These are phyloP conservation scores for Lepidostoma basale DNA, from an alignment of 1,140 invertebrate genomes.

Conservation along the genomic window DNA sequence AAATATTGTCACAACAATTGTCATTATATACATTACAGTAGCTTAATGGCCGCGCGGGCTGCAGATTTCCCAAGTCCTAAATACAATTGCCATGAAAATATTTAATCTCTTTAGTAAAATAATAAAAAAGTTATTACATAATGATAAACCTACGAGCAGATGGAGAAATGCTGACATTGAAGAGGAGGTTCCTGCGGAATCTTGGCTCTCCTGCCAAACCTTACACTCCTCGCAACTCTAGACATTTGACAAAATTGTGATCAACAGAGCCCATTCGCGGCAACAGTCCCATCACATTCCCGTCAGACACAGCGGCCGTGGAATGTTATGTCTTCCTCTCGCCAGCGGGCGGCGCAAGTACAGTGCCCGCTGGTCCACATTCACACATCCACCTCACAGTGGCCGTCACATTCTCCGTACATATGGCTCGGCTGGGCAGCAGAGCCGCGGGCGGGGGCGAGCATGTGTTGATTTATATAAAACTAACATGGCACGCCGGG, in stretches of 20 bases:
- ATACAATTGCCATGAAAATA: slow-evolving; percentile 26
- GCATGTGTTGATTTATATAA: slow-evolving; percentile 23
- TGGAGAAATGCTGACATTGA: slow-evolving; percentile 16
- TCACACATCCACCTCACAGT: slow-evolving; percentile 14
- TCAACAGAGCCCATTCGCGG: background rate
- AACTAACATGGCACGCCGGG: slow-evolving; percentile 16
- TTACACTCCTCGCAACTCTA: background rate
- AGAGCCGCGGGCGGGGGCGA: background rate
- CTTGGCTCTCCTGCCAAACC: slow-evolving; percentile 1
- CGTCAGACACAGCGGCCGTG: background rate
- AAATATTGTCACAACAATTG: slow-evolving; percentile 23
- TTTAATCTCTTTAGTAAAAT: slow-evolving; percentile 27
- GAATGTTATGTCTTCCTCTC: too few relatives aligned
- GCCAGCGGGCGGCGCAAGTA: background rate
- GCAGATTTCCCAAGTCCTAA: background rate
- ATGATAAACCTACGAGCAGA: slow-evolving; percentile 30
- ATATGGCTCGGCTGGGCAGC: background rate
- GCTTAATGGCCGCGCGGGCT: background rate
- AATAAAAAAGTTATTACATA: slow-evolving; percentile 28
- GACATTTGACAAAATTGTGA: slow-evolving; percentile 40
- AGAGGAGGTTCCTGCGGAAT: background rate
- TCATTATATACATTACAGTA: background rate
- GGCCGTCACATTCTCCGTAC: background rate
- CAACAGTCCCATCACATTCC: background rate
- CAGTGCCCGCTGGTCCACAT: background rate